Percentiles rank a stretch among this genome's conserved stretches.
These are phyloP conservation scores for Corythaeola cristata DNA, from an alignment of 2,113 vertebrate genomes.

Conservation along the genomic window DNA sequence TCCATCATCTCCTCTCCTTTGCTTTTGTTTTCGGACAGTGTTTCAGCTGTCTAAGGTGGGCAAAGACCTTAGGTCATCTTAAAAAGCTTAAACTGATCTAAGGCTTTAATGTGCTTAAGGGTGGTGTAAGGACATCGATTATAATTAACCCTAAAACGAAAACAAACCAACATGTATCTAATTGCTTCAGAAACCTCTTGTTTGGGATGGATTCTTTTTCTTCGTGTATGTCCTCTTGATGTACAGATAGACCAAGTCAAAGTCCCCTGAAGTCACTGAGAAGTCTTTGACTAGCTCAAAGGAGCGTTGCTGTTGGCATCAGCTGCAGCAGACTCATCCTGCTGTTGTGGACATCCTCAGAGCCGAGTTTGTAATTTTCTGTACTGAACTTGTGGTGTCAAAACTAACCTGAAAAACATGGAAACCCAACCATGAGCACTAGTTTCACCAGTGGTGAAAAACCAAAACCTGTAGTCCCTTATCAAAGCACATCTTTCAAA, in stretches of 20 bases:
- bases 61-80: background rate
- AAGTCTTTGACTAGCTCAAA: background rate
- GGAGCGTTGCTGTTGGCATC: background rate
- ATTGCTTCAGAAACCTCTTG: background rate
- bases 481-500: background rate
- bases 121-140: background rate
- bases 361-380: background rate
- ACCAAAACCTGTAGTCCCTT: background rate
- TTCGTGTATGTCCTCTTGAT: background rate
- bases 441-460: background rate
- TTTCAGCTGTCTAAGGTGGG: background rate
- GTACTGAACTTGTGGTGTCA: background rate
- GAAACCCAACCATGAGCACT: background rate
- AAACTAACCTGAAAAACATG: background rate
- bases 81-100: slow-evolving; percentile 24
- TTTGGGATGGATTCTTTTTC: background rate
- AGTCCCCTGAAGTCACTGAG: background rate
- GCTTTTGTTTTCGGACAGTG: background rate
- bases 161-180: rapidly evolving
- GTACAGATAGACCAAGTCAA: background rate
- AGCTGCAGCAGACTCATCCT: background rate
- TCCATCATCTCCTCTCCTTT: background rate
- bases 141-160: background rate
- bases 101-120: background rate
- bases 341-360: background rate